Evolutionary conservation across 2,888 invertebrate genomes (phyloP), one percentile per base, ranked within the genome.

Genomic region (Trissolcus japonicus): DNA sequence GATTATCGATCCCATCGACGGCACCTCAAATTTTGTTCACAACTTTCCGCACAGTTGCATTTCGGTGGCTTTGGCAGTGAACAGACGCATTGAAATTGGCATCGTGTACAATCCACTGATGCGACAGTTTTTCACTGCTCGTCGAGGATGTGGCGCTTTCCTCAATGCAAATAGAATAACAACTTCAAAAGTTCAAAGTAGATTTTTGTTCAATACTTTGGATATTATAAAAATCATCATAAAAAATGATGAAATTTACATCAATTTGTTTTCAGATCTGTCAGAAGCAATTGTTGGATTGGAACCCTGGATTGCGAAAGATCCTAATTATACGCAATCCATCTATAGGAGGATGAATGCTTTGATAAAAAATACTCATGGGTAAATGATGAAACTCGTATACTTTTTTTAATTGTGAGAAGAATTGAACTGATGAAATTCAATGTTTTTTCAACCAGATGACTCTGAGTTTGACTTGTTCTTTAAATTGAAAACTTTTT

Each of bases 1-100:
- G 95, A 94, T 95, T 76, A 94, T 95, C 73, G 95, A 96, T 88
- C 96, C 96, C 2, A 94, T 96, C 68, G 96, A 97, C 90, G 96
- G 96, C n/a, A 96, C 96, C 0, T 93, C 94, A 59, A 96, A 96
- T 89, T 96, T 96, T 87, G 94, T 96, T 3, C 91, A 93, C 82
- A 91, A 92, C 68, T 92, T 94, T 84, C 94, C 94, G 0, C 92
- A 93, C 73, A 91, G 92, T 7, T 93, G 93, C 80, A 92, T 95
- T 66, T 95, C 95, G 0, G 92, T 95, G 61, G 95, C 92, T 13
- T 85, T 93, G 43, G 82, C 90, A 1, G 89, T 93, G 2, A 90
- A 92, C 14, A 92, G 92, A 81, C 87, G 91, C 83, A 88, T 92
- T 57, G 91, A 92, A 19, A 87, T 95, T 80, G 96, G 95, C 9